Conservation (phyloP, 2,113 vertebrate species). For the Lampris incognitus region DNA sequence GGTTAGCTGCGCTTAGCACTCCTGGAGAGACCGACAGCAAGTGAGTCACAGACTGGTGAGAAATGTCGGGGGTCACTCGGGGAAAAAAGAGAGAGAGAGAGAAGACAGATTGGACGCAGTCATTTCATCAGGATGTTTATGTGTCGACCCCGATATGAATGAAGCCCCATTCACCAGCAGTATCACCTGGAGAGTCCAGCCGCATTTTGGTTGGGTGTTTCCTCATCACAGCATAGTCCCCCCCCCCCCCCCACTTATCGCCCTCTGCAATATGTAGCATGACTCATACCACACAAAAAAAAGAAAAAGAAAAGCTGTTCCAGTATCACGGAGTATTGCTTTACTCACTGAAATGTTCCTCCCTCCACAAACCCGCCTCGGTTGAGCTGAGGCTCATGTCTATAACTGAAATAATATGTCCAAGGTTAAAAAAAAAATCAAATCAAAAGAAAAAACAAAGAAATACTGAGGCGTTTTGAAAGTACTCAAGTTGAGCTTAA, state of each 20-base stretch:
- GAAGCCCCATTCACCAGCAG: slow-evolving; percentile 38
- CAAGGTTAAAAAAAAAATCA: neutral
- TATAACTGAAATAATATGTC: neutral
- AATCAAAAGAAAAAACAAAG: neutral
- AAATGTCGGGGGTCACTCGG: slow-evolving; percentile 29
- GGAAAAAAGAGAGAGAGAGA: neutral
- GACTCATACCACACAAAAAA: slow-evolving; percentile 54
- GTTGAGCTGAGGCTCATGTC: neutral
- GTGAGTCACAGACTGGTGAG: slow-evolving; percentile 39
- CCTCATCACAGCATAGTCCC: slow-evolving; percentile 9
- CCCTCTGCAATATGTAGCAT: slow-evolving; percentile 43
- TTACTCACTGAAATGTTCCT: slow-evolving; percentile 33
- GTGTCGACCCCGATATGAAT: slow-evolving; percentile 1
- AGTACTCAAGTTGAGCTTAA: slow-evolving; percentile 33
- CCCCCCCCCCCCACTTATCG: slow-evolving; percentile 26
- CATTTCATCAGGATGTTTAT: slow-evolving; percentile 26
- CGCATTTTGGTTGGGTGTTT: slow-evolving; percentile 2
- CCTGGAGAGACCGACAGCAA: slow-evolving; percentile 26
- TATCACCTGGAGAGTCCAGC: slow-evolving; percentile 1
- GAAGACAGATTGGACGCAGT: neutral
- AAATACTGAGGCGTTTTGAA: slow-evolving; percentile 29
- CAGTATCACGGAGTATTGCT: slow-evolving; percentile 2
- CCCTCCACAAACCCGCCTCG: slow-evolving; percentile 5
- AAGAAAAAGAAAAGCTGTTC: slow-evolving; percentile 14
- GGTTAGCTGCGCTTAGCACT: slow-evolving; percentile 35